These are phyloP conservation scores for Hystrix cristata DNA, from an alignment of 2,113 vertebrate species.

Conservation along the genomic window DNA sequence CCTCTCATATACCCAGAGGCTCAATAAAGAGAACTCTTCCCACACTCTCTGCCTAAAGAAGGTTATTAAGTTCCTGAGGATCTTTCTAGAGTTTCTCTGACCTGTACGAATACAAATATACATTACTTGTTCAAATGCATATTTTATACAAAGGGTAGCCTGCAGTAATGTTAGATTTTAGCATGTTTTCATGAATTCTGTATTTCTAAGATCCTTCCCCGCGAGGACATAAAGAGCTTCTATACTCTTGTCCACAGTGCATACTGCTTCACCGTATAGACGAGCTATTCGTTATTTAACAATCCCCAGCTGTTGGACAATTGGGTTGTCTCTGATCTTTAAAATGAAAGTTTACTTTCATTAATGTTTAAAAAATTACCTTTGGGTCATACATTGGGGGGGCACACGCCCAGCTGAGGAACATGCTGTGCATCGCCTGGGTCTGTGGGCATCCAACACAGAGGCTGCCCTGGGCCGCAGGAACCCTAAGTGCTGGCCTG, in stretches of 20 bases:
- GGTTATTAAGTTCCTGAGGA: background rate
- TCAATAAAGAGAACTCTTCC: background rate
- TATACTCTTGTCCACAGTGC: rapidly evolving
- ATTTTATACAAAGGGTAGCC: background rate
- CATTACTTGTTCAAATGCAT: background rate
- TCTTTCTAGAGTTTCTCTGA: background rate
- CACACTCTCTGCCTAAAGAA: background rate
- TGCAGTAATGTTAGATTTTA: background rate
- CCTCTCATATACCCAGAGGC: too few relatives aligned
- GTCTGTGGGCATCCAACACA: background rate
- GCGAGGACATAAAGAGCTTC: background rate
- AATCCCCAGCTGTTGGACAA: background rate
- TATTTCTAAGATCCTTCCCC: background rate
- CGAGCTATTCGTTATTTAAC: background rate
- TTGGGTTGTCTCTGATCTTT: background rate
- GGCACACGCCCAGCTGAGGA: background rate
- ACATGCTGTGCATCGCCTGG: too few relatives aligned
- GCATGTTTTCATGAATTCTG: background rate
- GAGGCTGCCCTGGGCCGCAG: background rate
- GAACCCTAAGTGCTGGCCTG: background rate
- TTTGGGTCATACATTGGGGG: background rate
- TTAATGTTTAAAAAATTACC: background rate
- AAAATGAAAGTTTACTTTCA: background rate
- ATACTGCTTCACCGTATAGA: rapidly evolving
- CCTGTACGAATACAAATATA: background rate